These are phyloP conservation scores for Hypanus sabinus DNA, from an alignment of 2,113 vertebrate species.

Conservation along the genomic window DNA sequence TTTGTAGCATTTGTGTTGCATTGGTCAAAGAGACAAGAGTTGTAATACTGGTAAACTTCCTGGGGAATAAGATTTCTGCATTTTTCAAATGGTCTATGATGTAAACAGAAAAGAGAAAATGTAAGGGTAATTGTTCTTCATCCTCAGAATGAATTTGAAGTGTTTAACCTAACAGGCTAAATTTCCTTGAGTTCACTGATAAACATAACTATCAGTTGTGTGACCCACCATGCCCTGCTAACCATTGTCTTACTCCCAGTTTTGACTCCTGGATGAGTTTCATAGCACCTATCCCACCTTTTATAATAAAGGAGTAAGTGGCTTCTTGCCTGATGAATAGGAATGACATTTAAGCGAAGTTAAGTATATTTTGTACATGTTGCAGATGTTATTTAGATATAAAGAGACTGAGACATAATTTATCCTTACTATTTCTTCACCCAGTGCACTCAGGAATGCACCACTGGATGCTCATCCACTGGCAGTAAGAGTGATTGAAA, in stretches of 20 bases:
- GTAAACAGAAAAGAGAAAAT: not conserved
- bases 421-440: not conserved
- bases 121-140: not conserved
- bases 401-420: not conserved
- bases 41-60: not conserved
- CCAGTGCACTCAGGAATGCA: not conserved
- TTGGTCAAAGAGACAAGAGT: not conserved
- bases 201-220: not conserved
- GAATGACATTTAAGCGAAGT: not conserved
- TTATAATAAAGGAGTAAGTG: not conserved
- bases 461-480: not conserved
- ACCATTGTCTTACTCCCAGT: not conserved
- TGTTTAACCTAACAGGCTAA: not conserved
- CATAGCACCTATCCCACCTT: not conserved
- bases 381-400: not conserved
- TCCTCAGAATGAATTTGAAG: not conserved
- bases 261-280: not conserved
- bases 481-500: too few relatives aligned
- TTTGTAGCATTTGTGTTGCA: not conserved
- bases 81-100: slow-evolving; percentile 8
- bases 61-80: not conserved
- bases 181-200: not conserved
- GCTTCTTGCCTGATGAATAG: not conserved
- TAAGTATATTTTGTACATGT: not conserved
- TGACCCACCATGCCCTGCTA: not conserved